These are phyloP conservation scores for Byasa hedistus DNA, from an alignment of 2,888 invertebrate species.

Conservation along the genomic window DNA sequence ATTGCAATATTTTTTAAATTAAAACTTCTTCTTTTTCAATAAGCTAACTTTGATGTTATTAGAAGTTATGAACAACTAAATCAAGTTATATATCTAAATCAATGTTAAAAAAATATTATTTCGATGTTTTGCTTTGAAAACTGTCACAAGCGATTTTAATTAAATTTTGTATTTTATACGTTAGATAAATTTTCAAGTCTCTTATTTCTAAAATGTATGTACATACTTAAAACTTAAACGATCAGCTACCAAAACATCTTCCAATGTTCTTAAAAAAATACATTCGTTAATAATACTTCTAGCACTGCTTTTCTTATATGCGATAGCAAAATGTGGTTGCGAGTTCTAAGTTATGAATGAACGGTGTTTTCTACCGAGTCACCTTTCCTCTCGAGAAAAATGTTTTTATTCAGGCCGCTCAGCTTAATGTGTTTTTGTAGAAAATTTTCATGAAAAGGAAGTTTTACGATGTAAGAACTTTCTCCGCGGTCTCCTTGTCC, in stretches of 20 bases:
- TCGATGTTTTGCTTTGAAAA: too few relatives aligned
- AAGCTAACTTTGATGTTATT: too few relatives aligned
- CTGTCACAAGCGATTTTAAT: too few relatives aligned
- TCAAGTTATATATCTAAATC: too few relatives aligned
- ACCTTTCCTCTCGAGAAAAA: constrained; percentile 29
- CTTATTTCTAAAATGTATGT: too few relatives aligned
- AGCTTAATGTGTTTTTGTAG: constrained; percentile 31
- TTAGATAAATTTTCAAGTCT: too few relatives aligned
- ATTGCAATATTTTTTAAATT: too few relatives aligned
- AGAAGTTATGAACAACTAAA: too few relatives aligned
- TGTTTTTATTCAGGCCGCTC: constrained; percentile 27
- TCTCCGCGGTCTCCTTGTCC: background rate
- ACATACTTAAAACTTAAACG: too few relatives aligned
- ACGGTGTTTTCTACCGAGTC: constrained; percentile 30
- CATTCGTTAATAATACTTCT: background rate
- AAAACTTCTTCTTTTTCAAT: too few relatives aligned
- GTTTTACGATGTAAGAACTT: background rate
- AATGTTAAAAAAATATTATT: too few relatives aligned
- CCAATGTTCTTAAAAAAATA: background rate
- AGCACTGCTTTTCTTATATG: background rate
- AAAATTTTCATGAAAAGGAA: constrained; percentile 14
- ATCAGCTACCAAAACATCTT: background rate
- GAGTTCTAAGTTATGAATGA: constrained; percentile 23
- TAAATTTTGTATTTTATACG: too few relatives aligned
- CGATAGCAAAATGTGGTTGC: constrained; percentile 5